Evolutionary conservation across 1,140 invertebrate species (phyloP).

Genomic region (Chironomus tepperi): DNA sequence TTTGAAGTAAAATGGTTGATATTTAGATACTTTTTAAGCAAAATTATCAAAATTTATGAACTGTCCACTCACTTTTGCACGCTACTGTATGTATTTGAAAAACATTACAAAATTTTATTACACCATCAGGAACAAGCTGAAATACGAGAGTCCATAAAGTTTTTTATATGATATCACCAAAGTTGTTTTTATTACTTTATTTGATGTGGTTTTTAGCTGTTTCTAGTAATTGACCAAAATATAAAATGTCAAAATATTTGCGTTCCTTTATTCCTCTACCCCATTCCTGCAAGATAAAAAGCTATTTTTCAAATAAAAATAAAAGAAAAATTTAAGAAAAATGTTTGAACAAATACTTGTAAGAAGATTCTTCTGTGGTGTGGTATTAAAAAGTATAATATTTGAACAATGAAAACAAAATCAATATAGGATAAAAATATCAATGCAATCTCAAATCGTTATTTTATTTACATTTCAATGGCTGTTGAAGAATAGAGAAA

Average conservation of each 20-base stretch:
- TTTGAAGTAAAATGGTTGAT: no score
- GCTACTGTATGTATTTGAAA: no score
- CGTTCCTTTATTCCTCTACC: background rate
- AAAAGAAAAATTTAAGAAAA: no score
- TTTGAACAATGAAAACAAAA: background rate
- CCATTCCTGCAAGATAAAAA: background rate
- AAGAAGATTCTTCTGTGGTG: background rate
- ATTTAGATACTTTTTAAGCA: no score
- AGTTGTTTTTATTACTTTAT: background rate
- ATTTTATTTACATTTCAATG: background rate
- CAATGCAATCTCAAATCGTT: background rate
- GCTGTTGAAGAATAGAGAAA: background rate
- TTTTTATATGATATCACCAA: background rate
- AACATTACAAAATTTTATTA: background rate
- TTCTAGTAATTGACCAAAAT: background rate
- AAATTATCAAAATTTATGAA: no score
- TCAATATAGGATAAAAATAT: background rate
- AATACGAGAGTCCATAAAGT: background rate
- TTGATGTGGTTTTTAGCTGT: background rate
- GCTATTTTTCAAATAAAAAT: background rate
- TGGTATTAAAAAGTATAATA: background rate
- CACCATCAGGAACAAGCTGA: background rate
- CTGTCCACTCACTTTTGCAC: no score
- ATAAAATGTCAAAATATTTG: background rate
- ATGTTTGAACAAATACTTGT: constrained; percentile 5